Conservation (phyloP, 2,113 vertebrate genomes). For the Rattus norvegicus region DNA sequence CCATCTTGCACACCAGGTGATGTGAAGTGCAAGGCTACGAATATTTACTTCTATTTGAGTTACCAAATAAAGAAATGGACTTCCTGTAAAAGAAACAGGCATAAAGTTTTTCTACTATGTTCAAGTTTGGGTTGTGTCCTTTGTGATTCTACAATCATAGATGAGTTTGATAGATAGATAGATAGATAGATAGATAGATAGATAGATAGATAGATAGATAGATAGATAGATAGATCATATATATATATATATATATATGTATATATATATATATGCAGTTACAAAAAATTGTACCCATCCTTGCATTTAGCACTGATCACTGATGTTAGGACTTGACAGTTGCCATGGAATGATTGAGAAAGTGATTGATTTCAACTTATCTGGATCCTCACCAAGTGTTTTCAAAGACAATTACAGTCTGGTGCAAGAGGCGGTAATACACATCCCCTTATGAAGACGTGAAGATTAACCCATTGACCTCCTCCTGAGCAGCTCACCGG, state of each 20-base stretch:
- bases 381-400: constrained; percentile 90
- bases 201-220: too few species aligned
- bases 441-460: constrained; percentile 88
- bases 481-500: constrained; percentile 82
- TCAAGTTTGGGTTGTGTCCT: not conserved
- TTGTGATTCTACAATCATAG: constrained; percentile 39
- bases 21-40: not conserved
- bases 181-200: too few species aligned
- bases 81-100: constrained; percentile 53
- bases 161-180: not conserved
- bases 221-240: too few species aligned
- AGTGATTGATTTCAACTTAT: constrained; percentile 93
- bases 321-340: constrained; percentile 75
- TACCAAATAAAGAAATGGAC: constrained; percentile 52
- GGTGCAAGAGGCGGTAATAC: constrained; percentile 88
- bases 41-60: constrained; percentile 50
- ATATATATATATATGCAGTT: not conserved
- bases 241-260: too few species aligned
- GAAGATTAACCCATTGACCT: constrained; percentile 89
- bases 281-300: not conserved
- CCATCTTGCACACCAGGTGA: not conserved
- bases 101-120: constrained; percentile 34
- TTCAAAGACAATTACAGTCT: constrained; percentile 92
- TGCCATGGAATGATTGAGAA: constrained; percentile 81
- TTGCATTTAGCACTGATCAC: constrained; percentile 67